Base-by-base conservation (phyloP, 2,888 invertebrate genomes). In the Drosophila eohydei region DNA sequence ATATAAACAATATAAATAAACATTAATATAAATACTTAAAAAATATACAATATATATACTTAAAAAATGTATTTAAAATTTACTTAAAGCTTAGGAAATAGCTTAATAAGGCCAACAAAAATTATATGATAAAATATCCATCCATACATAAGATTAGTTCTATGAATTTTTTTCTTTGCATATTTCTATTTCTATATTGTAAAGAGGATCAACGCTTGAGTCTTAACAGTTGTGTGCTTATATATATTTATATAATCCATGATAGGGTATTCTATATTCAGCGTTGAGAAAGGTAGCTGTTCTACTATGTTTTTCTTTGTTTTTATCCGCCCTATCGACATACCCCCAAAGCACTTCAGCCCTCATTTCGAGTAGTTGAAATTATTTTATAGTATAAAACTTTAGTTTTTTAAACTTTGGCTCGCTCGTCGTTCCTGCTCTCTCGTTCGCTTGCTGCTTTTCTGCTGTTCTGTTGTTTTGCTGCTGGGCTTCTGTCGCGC, bases 361-460 rank as follows among this genome's bases (percentile, higher is more conserved):
- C 54, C 71, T 83, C 78, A 83, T 86, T 83, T 86, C 89, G 74
- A 89, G 89, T 86, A 79, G 88, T 81, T 85, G 81, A 79, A 86
- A 86, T 86, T 89, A 86, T 86, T 89, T 86, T 89, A 89, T 89
- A 85, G 89, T 80, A 89, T 86, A 83, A 89, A 89, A 86, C 81
- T 89, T 86, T 88, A 85, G 74, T 86, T 88, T 86, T 89, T 89
- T 88, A 16, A 85, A 89, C 83, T 89, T 86, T 69, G 61, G 58
- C 71, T 67, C 61, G 56, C 66, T 64, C 56, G 63, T 43, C 9
- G 26, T 50, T 30, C 21, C 21, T 0, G 7, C 21, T 12, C 51
- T 7, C 14, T 36, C 12, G 9, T 54, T 51, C n/a, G 43, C 65
- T 52, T n/a, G 30, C 65, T 52, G 52, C 44, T 38, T 65, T 52